Percentiles rank a stretch among this genome's conserved stretches.
Conservation (phyloP, 1,140 invertebrate species). For the Neodiprion lecontei region DNA sequence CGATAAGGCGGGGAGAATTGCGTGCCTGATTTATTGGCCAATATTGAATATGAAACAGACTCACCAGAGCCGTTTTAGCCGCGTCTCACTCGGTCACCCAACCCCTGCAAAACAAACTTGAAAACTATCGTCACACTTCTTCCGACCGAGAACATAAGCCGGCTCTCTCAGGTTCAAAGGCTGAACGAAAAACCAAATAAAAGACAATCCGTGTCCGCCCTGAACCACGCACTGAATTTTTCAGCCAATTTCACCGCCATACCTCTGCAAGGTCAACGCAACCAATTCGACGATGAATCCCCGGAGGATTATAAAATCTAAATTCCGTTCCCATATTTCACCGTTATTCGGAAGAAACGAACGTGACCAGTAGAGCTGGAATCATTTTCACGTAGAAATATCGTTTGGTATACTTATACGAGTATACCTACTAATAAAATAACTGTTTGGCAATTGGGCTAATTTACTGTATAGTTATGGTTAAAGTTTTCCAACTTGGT, state of each 20-base stretch:
- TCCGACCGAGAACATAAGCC: too few species aligned
- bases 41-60: constrained; percentile 34
- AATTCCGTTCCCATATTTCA: background rate
- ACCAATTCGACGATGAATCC: background rate
- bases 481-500: too few species aligned
- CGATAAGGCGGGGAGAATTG: constrained; percentile 19
- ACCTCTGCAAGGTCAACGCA: background rate
- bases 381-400: too few species aligned
- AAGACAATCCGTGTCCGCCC: background rate
- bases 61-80: too few species aligned
- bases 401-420: too few species aligned
- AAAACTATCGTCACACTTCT: background rate
- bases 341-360: background rate
- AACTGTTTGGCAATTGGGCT: too few species aligned
- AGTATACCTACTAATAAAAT: too few species aligned
- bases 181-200: background rate
- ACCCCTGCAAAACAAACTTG: background rate
- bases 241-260: background rate
- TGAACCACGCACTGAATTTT: background rate
- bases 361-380: too few species aligned
- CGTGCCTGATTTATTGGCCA: constrained; percentile 26
- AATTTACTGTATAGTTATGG: too few species aligned
- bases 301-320: background rate
- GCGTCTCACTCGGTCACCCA: background rate
- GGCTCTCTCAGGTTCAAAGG: too few species aligned